Percentiles rank a stretch among this genome's conserved stretches.
Conservation (phyloP, 2,888 invertebrate species). For the Andricus quercusramuli region DNA sequence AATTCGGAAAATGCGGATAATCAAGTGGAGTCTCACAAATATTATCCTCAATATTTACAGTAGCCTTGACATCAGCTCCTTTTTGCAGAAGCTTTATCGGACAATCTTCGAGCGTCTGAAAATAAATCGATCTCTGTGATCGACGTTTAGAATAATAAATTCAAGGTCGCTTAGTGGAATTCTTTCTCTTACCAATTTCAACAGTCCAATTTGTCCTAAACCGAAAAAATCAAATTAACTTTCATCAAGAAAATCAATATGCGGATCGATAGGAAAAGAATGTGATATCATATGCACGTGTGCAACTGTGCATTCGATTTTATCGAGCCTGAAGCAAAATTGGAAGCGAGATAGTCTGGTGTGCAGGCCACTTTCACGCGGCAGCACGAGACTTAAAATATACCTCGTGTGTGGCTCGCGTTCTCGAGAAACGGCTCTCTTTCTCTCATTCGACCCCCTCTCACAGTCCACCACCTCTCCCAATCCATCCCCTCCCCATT, state of each 20-base stretch:
- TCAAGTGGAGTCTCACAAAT: no score
- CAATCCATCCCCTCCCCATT: not conserved
- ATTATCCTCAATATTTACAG: no score
- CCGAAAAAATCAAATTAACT: no score
- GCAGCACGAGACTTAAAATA: not conserved
- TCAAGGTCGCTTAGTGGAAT: no score
- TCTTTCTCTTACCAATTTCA: no score
- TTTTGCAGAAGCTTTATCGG: no score
- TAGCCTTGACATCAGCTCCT: no score
- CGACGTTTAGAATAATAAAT: no score
- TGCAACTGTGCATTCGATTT: constrained; percentile 7
- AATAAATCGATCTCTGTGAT: no score
- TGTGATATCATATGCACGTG: not conserved
- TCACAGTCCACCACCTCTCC: not conserved
- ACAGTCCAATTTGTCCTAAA: no score
- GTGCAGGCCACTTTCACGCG: not conserved
- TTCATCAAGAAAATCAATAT: not conserved
- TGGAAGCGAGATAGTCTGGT: not conserved
- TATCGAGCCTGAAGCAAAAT: not conserved
- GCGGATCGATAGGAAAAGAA: not conserved
- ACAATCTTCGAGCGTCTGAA: no score
- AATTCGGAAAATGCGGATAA: no score
- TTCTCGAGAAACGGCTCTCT: not conserved
- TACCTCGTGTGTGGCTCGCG: constrained; percentile 8
- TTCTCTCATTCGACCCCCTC: not conserved